Conservation (phyloP, 2,113 vertebrate genomes). For the Orycteropus afer region DNA sequence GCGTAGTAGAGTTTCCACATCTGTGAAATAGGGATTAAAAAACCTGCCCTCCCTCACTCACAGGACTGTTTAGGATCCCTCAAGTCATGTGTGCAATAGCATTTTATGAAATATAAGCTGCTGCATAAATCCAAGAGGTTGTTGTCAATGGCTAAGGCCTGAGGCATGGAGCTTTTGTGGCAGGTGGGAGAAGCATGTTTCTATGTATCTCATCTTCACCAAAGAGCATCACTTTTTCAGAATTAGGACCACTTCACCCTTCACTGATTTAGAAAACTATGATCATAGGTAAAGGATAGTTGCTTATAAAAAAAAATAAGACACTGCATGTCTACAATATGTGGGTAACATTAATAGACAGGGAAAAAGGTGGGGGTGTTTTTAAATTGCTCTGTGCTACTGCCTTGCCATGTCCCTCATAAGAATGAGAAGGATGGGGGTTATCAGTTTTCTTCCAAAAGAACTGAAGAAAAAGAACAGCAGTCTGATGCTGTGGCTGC, state of each 20-base stretch:
- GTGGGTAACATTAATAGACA: not conserved
- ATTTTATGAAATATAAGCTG: not conserved
- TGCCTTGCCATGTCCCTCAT: not conserved
- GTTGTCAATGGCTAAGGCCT: not conserved
- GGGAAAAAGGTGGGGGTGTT: not conserved
- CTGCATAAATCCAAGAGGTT: not conserved
- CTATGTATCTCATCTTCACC: not conserved
- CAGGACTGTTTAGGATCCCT: not conserved
- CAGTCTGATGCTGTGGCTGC: not conserved
- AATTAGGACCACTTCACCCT: not conserved
- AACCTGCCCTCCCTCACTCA: not conserved
- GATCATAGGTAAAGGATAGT: not conserved
- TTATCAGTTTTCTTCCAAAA: not conserved
- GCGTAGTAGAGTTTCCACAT: not conserved
- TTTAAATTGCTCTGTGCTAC: not conserved
- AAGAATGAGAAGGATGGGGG: not conserved
- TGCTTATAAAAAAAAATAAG: not conserved
- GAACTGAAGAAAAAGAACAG: not conserved
- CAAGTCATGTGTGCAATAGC: not conserved
- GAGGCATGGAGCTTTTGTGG: not conserved
- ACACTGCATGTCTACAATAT: not conserved
- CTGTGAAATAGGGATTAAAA: slow-evolving; percentile 13
- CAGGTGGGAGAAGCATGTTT: not conserved
- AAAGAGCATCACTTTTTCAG: not conserved
- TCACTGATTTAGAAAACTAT: not conserved